Conservation (phyloP, 1,140 invertebrate genomes). For the Drosophila sp. region DNA sequence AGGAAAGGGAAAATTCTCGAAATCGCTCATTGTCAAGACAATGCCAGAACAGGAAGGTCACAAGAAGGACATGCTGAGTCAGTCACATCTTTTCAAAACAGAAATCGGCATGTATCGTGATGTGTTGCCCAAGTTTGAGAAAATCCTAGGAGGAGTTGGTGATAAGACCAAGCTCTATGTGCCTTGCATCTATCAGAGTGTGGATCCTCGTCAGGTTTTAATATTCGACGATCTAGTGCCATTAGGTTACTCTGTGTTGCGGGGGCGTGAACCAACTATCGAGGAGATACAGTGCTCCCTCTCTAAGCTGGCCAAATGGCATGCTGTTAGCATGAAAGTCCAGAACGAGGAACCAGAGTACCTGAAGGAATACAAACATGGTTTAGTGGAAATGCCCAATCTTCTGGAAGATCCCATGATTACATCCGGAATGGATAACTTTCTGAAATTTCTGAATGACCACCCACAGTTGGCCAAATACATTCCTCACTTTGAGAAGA, state of each 20-base stretch:
- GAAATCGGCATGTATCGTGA: slow-evolving; percentile 68
- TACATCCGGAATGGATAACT: slow-evolving; percentile 41
- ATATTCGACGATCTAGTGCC: slow-evolving; percentile 65
- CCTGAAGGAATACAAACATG: slow-evolving; percentile 42
- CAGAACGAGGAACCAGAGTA: slow-evolving; percentile 46
- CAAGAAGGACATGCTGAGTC: slow-evolving; percentile 54
- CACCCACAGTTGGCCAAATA: slow-evolving; percentile 39
- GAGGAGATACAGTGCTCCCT: slow-evolving; percentile 47
- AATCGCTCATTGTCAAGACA: slow-evolving; percentile 69
- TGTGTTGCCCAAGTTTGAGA: slow-evolving; percentile 59
- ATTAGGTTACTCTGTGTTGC: slow-evolving; percentile 43
- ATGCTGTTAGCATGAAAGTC: slow-evolving; percentile 61
- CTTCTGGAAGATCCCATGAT: slow-evolving; percentile 30
- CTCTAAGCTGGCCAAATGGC: slow-evolving; percentile 62
- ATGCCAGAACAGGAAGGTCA: slow-evolving; percentile 65
- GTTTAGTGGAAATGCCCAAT: slow-evolving; percentile 27
- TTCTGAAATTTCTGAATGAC: slow-evolving; percentile 38
- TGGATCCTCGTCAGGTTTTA: slow-evolving; percentile 53
- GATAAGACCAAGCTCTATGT: slow-evolving; percentile 40
- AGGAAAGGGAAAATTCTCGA: slow-evolving; percentile 7
- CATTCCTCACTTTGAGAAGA: slow-evolving; percentile 21
- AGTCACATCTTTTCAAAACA: slow-evolving; percentile 56
- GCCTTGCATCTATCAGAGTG: slow-evolving; percentile 49
- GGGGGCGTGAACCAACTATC: slow-evolving; percentile 28
- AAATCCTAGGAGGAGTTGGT: slow-evolving; percentile 44